Evolutionary conservation across 2,797 vertebrate species (phyloP), one percentile per base, ranked within the genome.

Genomic region (Coregonus sp.): DNA sequence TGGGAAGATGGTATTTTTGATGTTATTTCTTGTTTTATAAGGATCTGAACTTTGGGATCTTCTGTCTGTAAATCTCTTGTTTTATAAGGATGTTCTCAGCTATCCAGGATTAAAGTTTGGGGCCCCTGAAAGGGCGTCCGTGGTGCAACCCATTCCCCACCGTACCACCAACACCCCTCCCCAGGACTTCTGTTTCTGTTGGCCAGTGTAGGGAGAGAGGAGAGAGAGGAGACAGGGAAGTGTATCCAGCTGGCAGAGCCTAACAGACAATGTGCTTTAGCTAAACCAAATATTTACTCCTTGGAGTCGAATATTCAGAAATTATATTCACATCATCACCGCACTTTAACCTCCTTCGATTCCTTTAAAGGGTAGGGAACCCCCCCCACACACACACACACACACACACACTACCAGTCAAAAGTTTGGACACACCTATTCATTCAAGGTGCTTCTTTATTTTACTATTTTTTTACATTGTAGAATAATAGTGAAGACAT

Each of bases 151-250:
- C 18, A 61, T n/a, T n/a, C 56, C 5, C 16, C 40, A 47, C 31
- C 31, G 31, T 33, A 33, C 51, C 52, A 54, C 56, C 6, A 7
- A 6, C 56, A 5, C 16, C 14, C 54, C 16, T n/a, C 18, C 18
- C 54, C 37, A 40, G 37, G 37, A 40, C 4, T 35, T 5, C 35
- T 37, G 66, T 16, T 33, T 16, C 31, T 68, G 31, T 68, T 31
- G 3, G 35, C 18, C 5, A 37, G 66, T 37, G 35, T 35, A 5
- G 5, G 66, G 66, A 68, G 12, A 68, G 66, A 68, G 18, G 67
- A 69, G 37, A 18, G 67, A 88, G 91, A 51, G 25, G 7, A 51
- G 72, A 75, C 79, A 51, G 35, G 16, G 11, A 18, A 18, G 1
- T 4, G 4, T 7, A 47, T n/a, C 29, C 52, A 73, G 11, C 54